Evolutionary conservation across 2,888 invertebrate species (phyloP), one percentile per base, ranked within the genome.

Genomic region (Pogonocherus hispidulus): DNA sequence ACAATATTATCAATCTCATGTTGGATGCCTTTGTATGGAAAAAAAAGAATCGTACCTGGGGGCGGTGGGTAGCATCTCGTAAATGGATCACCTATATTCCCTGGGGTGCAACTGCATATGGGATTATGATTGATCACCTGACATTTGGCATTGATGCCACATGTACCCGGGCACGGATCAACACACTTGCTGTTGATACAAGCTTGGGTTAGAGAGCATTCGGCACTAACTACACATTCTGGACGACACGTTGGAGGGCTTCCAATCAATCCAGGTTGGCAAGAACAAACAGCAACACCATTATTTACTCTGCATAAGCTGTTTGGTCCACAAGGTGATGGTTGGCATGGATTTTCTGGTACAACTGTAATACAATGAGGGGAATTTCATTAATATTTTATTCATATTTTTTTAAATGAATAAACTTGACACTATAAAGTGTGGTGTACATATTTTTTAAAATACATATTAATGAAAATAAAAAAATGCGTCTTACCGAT

Each of bases 161-260:
- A 95, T 9, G 92, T 90, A 71, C 94, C 94, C 46, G 89, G 90
- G 78, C 93, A 95, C n/a, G 95, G 94, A 84, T 95, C 90, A 56
- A 90, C 85, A 81, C 95, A 96, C 85, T 92, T 93, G 77, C 93
- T 92, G 81, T 92, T 93, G 77, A 91, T 90, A 79, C 95, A 96
- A n/a, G 95, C 93, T 79, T 91, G 90, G 72, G 91, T 91, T 20
- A 91, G 87, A 1, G 90, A 86, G 84, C 95, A 96, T 80, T 95
- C 94, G 3, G 92, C 88, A 82, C 93, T 94, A n/a, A 91, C 90
- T 6, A 91, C 89, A 83, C 95, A 95, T 84, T 94, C 94, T 3
- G 93, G 92, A 74, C 93, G 88, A 77, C 94, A 94, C 55, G 90
- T 88, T 32, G 94, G 94, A 55, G 94, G 93, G 76, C 90, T 91